Percentiles rank a stretch among this genome's conserved stretches.
These are phyloP conservation scores for Oedothorax gibbosus DNA, from an alignment of 1,140 invertebrate species.

Conservation along the genomic window DNA sequence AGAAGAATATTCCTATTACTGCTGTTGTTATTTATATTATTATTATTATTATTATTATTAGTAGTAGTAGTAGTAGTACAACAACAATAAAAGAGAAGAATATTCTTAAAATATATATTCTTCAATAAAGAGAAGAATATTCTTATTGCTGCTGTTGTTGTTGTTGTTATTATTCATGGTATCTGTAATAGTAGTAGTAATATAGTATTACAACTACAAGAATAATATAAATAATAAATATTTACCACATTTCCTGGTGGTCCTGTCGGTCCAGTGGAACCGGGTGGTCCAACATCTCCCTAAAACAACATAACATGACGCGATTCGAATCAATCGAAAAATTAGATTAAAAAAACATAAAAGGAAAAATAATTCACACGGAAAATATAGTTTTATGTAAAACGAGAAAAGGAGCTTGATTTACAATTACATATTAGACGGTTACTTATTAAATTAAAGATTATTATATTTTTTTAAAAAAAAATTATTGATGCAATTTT, in stretches of 20 bases:
- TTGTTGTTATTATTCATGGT: no score
- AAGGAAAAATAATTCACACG: not conserved
- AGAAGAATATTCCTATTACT: no score
- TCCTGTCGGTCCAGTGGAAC: conserved; percentile 73
- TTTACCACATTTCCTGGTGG: conserved; percentile 72
- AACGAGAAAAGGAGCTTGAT: no score
- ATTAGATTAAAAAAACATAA: not conserved
- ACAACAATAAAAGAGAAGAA: no score
- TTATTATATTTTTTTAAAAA: not conserved
- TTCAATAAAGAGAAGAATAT: no score
- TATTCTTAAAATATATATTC: no score
- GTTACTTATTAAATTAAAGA: not conserved
- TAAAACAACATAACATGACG: conserved; percentile 64
- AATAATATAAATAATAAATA: not conserved
- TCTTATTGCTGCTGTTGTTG: no score
- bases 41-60: no score
- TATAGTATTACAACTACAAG: not conserved
- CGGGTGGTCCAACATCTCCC: conserved; percentile 78
- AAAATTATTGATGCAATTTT: not conserved
- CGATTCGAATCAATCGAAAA: not conserved
- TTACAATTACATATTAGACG: no score
- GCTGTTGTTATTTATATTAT: no score
- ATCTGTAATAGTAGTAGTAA: not conserved
- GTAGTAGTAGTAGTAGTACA: no score
- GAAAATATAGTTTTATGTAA: no score